Conservation (phyloP, 2,888 invertebrate genomes). For the Noctua pronuba region DNA sequence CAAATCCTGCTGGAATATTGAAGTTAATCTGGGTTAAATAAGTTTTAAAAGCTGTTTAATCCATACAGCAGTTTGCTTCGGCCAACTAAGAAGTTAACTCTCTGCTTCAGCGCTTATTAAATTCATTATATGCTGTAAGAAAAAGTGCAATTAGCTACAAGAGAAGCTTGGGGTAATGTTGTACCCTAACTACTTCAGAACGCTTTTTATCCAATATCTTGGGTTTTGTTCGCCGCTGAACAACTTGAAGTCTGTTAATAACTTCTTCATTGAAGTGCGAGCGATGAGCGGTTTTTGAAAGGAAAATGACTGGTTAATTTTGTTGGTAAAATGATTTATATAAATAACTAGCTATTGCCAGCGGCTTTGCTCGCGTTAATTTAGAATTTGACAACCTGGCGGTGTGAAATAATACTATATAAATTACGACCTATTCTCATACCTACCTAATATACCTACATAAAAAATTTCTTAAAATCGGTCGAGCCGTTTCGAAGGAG, state of each 20-base stretch:
- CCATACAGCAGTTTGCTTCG: conserved; percentile 68
- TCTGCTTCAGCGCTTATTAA: conserved; percentile 72
- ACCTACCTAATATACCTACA: too few relatives aligned
- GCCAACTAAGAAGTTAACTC: conserved; percentile 70
- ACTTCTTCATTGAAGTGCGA: conserved; percentile 44
- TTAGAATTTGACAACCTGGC: too few relatives aligned
- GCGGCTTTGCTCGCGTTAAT: too few relatives aligned
- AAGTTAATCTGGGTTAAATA: conserved; percentile 70
- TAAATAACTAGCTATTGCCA: too few relatives aligned
- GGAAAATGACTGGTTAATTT: conserved; percentile 7
- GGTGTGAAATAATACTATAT: too few relatives aligned
- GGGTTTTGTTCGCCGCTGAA: conserved; percentile 46
- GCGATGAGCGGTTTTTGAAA: conserved; percentile 10
- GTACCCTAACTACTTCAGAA: conserved; percentile 65
- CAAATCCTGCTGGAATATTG: conserved; percentile 62
- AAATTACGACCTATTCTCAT: too few relatives aligned
- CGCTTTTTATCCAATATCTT: conserved; percentile 57
- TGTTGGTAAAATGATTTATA: not conserved
- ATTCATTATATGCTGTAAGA: conserved; percentile 72
- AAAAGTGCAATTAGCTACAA: conserved; percentile 75
- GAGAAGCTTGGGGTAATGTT: conserved; percentile 68
- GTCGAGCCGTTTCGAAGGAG: too few relatives aligned
- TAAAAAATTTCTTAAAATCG: too few relatives aligned
- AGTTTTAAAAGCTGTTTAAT: conserved; percentile 73
- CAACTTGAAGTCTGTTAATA: conserved; percentile 55